phyloP scores from a whole-genome alignment of 2,888 invertebrate genomes.

The Caenorhabditis panamensis region DNA sequence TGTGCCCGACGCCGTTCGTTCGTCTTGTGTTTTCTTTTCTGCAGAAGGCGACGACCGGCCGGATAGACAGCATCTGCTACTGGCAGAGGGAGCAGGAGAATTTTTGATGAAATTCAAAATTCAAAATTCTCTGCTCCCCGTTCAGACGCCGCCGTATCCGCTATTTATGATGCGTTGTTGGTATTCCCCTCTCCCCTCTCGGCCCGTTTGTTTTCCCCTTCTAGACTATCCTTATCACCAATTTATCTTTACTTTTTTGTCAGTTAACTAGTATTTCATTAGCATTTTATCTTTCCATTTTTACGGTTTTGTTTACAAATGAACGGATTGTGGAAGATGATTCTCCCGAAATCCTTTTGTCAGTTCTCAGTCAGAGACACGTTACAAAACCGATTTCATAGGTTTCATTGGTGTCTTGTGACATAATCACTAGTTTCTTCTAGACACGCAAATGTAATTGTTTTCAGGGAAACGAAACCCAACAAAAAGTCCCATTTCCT shows the following conservation, averaged over 20 bases:
- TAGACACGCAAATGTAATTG: too few relatives aligned
- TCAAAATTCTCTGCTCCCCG: conserved; percentile 3
- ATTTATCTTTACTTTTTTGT: conserved; percentile 13
- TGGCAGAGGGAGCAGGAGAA: conserved; percentile 15
- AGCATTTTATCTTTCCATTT: conserved; percentile 16
- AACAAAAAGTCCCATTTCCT: too few relatives aligned
- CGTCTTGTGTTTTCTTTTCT: conserved; percentile 21
- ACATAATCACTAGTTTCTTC: too few relatives aligned
- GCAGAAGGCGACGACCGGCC: conserved; percentile 16
- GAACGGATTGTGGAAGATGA: conserved; percentile 19
- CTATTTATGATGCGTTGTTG: conserved; percentile 23
- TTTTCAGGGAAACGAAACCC: too few relatives aligned
- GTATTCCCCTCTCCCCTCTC: conserved; percentile 14
- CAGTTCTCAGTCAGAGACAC: neutral
- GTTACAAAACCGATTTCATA: too few relatives aligned
- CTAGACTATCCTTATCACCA: neutral
- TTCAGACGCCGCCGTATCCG: conserved; percentile 15
- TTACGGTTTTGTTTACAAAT: conserved; percentile 31
- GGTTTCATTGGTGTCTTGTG: too few relatives aligned
- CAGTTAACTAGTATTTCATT: conserved; percentile 38
- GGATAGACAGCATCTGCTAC: conserved; percentile 18
- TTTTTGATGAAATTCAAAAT: conserved; percentile 38
- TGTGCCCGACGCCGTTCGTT: conserved; percentile 17
- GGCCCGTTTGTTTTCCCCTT: neutral
- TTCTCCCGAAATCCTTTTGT: neutral